Conservation (phyloP, 2,113 vertebrate species). For the Calyptomena viridis region DNA sequence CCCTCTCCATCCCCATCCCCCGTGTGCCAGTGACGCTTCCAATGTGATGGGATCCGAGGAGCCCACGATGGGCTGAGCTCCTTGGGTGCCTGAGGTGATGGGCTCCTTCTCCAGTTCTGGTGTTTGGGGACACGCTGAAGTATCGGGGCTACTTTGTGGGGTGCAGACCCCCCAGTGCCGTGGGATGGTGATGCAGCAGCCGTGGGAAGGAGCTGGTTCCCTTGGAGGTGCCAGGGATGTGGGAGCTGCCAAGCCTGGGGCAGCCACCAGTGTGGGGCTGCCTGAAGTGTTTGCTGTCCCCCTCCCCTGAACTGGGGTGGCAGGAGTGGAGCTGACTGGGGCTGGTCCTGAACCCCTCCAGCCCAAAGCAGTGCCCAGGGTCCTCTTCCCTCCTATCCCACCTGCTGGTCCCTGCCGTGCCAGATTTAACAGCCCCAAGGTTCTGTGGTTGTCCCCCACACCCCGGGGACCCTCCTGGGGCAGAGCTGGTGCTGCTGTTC, state of each 20-base stretch:
- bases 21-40: accelerated
- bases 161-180: accelerated
- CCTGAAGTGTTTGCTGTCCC: not conserved
- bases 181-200: accelerated
- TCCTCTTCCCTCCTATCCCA: not conserved
- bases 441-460: not conserved
- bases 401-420: accelerated
- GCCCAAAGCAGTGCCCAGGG: accelerated
- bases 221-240: not conserved
- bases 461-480: accelerated
- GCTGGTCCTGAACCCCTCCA: not conserved
- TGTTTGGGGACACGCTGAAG: accelerated
- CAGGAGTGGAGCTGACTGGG: not conserved
- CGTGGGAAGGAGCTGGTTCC: not conserved
- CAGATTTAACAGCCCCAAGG: not conserved
- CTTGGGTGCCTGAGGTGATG: not conserved
- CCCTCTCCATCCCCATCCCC: not conserved
- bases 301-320: not conserved
- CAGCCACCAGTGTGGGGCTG: not conserved
- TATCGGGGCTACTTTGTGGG: accelerated
- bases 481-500: not conserved
- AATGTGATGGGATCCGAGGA: accelerated
- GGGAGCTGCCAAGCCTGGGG: not conserved
- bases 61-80: not conserved
- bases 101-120: not conserved